Evolutionary conservation across 2,888 invertebrate species (phyloP), one percentile per base, ranked within the genome.

Genomic region (Rutpela maculata): DNA sequence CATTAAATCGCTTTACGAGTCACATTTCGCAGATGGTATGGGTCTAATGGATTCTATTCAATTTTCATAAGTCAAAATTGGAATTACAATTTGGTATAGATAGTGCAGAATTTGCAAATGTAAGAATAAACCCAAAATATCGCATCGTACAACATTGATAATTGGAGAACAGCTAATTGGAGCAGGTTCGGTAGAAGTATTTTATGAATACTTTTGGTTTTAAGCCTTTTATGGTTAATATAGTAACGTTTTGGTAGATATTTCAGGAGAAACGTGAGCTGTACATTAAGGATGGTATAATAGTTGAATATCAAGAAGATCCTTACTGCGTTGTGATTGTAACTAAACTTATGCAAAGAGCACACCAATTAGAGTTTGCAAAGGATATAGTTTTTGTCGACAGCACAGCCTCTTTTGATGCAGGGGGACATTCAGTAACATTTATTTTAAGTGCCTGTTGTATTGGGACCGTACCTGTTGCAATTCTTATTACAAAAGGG

Each of bases 11-110:
- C 26, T 59, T 43, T 76, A 63, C 74, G 72, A 73, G 55, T 43
- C 55, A n/a, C 74, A 76, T 63, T 76, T 76, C 56, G 65, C 74
- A 43, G 35, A 59, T 66, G 76, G 76, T 17, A 56, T 60, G 35
- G 66, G 76, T 66, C 50, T 76, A 43, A 73, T 35, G 15, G 76
- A 70, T 63, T 74, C 69, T 35, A 60, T n/a, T 60, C 57, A 62
- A 75, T 43, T 72, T 60, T 55, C 75, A 75, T 70, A 50, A 72
- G 31, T 72, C 70, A 43, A 75, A 71, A 75, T 62, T 75, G n/a
- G 75, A 75, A 62, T 75, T 75, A 31, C 38, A 75, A 56, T 75
- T 59, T 75, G 70, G 75, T 38, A 15, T 50, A 31, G 75, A 66
- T 63, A 76, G 75, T 62, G 62, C 22, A 6, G 68, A 75, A 17